A percentile compares a stretch with the other conserved stretches of the same genome.
These are phyloP conservation scores for Desoria tigrina DNA, from an alignment of 2,888 invertebrate species.

Conservation along the genomic window DNA sequence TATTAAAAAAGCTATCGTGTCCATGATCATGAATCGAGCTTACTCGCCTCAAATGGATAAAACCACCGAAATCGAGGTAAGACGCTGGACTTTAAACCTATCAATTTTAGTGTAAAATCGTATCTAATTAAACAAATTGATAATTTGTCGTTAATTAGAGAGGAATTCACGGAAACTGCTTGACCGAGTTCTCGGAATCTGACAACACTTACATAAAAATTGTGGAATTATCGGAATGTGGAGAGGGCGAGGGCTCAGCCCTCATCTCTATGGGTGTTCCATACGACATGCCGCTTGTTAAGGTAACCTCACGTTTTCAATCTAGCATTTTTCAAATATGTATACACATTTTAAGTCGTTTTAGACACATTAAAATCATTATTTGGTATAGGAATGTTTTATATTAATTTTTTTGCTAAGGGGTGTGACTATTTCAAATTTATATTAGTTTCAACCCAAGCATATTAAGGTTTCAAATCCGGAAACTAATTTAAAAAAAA, in stretches of 20 bases:
- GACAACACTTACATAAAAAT: conserved; percentile 20
- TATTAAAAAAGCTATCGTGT: conserved; percentile 26
- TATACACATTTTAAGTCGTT: too few species aligned
- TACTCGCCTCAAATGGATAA: conserved; percentile 15
- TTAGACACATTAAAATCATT: too few species aligned
- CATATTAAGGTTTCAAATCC: too few species aligned
- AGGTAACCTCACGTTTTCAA: conserved; percentile 5
- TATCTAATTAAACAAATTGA: neutral
- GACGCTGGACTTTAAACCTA: neutral
- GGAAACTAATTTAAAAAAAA: too few species aligned
- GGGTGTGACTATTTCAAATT: too few species aligned
- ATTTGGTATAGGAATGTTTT: too few species aligned
- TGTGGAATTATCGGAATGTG: conserved; percentile 18
- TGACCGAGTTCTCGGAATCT: neutral
- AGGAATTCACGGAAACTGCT: conserved; percentile 21
- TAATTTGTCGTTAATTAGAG: conserved; percentile 9
- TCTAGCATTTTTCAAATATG: too few species aligned
- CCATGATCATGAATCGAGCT: conserved; percentile 32
- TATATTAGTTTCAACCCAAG: too few species aligned
- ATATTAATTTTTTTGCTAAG: too few species aligned
- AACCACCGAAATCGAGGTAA: conserved; percentile 20
- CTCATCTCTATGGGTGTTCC: conserved; percentile 17
- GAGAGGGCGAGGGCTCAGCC: conserved; percentile 14
- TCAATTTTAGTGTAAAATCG: neutral
- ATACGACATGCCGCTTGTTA: conserved; percentile 16